phyloP scores from a whole-genome alignment of 2,888 invertebrate species.

The Thysanoteuthis rhombus region DNA sequence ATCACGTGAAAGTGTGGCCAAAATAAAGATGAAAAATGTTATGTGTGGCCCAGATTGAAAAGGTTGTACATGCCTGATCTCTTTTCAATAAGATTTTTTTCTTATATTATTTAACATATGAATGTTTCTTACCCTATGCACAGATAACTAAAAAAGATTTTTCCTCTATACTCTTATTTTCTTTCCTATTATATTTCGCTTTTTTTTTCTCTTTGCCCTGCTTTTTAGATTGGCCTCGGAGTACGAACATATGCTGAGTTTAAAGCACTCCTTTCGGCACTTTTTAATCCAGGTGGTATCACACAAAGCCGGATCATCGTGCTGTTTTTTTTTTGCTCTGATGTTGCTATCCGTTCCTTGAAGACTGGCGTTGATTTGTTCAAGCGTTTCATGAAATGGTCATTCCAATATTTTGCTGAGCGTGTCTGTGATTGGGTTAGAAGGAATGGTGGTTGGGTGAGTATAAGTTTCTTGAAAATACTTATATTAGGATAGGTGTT shows the following conservation, averaged over 20 bases:
- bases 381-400: slow-evolving; percentile 56
- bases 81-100: too few relatives aligned
- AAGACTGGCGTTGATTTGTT: slow-evolving; percentile 45
- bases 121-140: too few relatives aligned
- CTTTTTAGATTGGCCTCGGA: slow-evolving; percentile 43
- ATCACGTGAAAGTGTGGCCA: too few relatives aligned
- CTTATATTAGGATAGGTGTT: too few relatives aligned
- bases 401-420: slow-evolving; percentile 55
- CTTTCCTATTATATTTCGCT: background rate
- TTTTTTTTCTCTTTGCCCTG: slow-evolving; percentile 39
- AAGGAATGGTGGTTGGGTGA: slow-evolving; percentile 63
- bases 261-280: slow-evolving; percentile 48
- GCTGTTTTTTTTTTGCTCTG: slow-evolving; percentile 65
- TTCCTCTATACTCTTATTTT: background rate
- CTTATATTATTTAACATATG: too few relatives aligned
- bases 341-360: slow-evolving; percentile 59
- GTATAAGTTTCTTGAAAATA: slow-evolving; percentile 33
- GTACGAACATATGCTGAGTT: slow-evolving; percentile 46
- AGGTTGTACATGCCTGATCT: too few relatives aligned
- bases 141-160: too few relatives aligned
- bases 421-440: slow-evolving; percentile 60
- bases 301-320: slow-evolving; percentile 60
- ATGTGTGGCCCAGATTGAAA: too few relatives aligned
- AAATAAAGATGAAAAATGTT: too few relatives aligned
- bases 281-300: slow-evolving; percentile 52